Evolutionary conservation across 2,113 vertebrate genomes (phyloP).

Genomic region (Sinocyclocheilus grahami): DNA sequence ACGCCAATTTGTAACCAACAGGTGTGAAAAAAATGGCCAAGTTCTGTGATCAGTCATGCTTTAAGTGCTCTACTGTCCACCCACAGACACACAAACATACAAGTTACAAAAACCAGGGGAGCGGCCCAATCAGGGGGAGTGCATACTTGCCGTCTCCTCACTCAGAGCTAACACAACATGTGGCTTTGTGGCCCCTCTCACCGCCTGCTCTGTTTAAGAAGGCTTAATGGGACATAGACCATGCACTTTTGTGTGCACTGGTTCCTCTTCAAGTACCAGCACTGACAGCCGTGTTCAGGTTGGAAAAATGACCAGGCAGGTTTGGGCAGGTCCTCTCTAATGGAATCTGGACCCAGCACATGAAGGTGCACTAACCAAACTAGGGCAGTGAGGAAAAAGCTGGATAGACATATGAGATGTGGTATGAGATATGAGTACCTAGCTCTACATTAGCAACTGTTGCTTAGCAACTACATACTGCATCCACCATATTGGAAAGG

Average conservation of each 20-base stretch:
- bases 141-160: conserved; percentile 68
- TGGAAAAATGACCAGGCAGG: conserved; percentile 34
- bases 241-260: conserved; percentile 57
- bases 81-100: conserved; percentile 55
- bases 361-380: background rate
- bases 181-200: conserved; percentile 61
- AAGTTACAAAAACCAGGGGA: background rate
- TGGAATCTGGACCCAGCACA: background rate
- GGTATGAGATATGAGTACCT: background rate
- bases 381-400: background rate
- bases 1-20: background rate
- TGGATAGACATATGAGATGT: background rate
- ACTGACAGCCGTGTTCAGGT: conserved; percentile 52
- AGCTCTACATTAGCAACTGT: background rate
- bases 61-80: conserved; percentile 23
- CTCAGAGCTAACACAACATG: conserved; percentile 65
- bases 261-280: conserved; percentile 37
- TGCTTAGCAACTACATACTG: background rate
- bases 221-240: conserved; percentile 63
- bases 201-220: conserved; percentile 61
- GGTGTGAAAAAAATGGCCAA: background rate
- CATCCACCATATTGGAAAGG: background rate
- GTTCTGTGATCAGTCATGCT: conserved; percentile 16
- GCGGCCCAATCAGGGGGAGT: conserved; percentile 34
- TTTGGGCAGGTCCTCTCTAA: conserved; percentile 4